phyloP scores from a whole-genome alignment of 1,140 invertebrate species.

The Phocides pigmalion region DNA sequence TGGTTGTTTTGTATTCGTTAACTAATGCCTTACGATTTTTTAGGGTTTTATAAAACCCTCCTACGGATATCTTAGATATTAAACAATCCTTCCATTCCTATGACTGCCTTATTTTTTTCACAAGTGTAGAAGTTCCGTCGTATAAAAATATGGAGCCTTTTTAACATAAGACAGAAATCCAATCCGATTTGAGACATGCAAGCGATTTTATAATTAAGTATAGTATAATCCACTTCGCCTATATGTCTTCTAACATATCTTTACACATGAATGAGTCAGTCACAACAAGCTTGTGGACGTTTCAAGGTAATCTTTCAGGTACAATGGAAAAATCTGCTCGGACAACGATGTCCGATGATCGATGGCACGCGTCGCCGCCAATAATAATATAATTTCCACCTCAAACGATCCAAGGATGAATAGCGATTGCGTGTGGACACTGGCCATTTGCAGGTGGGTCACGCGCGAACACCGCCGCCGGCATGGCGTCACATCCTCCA shows the following conservation, averaged over 20 bases:
- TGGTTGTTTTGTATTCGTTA: neutral
- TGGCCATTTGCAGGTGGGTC: constrained; percentile 66
- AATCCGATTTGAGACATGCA: too few relatives aligned
- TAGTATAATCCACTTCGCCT: neutral
- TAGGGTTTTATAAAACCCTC: too few relatives aligned
- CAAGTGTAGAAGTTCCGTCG: too few relatives aligned
- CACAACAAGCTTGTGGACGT: neutral
- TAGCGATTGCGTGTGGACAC: constrained; percentile 63
- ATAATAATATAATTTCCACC: constrained; percentile 60
- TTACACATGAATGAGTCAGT: neutral
- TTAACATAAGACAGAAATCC: too few relatives aligned
- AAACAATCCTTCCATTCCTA: too few relatives aligned
- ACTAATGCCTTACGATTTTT: too few relatives aligned
- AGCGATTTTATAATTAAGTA: too few relatives aligned
- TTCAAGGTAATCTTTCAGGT: constrained; percentile 1
- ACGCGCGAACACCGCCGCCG: constrained; percentile 59
- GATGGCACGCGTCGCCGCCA: constrained; percentile 49
- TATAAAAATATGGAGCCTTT: too few relatives aligned
- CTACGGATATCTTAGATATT: too few relatives aligned
- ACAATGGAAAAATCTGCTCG: constrained; percentile 31
- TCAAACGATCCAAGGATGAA: constrained; percentile 71
- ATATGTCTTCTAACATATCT: neutral
- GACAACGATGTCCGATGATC: constrained; percentile 30
- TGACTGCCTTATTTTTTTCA: too few relatives aligned
- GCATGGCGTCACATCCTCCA: constrained; percentile 78